Evolutionary conservation across 2,797 vertebrate species (phyloP).

Genomic region (Otolemur crassicaudatus): DNA sequence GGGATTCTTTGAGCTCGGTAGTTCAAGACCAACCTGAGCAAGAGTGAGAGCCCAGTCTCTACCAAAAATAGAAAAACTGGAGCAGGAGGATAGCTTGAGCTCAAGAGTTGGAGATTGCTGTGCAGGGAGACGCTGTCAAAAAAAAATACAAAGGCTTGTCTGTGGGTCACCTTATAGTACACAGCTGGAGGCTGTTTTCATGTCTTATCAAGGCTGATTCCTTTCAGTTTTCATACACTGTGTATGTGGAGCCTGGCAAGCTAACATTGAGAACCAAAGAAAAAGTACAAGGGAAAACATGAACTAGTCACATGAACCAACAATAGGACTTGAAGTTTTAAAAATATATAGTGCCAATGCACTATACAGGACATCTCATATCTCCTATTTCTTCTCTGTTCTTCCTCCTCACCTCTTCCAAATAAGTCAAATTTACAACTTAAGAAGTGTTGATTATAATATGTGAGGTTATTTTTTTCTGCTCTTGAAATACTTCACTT

Average conservation of each 20-base stretch:
- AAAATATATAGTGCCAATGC: not conserved
- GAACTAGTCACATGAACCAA: not conserved
- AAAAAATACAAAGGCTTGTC: not conserved
- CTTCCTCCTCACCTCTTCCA: not conserved
- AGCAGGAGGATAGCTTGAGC: no score
- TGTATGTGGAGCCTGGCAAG: not conserved
- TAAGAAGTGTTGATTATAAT: conserved; percentile 20
- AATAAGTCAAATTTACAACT: conserved; percentile 57
- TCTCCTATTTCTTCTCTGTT: not conserved
- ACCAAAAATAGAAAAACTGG: no score
- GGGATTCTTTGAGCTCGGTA: no score
- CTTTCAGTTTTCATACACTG: not conserved
- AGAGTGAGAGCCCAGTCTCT: no score
- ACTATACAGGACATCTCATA: not conserved
- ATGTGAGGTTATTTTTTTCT: not conserved
- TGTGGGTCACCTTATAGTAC: not conserved
- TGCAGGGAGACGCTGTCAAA: no score
- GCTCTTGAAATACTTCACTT: no score
- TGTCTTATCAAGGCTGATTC: not conserved
- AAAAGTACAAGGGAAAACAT: not conserved
- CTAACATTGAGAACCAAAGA: not conserved
- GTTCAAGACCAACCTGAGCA: no score
- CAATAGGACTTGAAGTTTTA: not conserved
- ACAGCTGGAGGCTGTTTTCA: not conserved
- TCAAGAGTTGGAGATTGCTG: no score